Base-by-base conservation (phyloP, 2,888 invertebrate species). In the Quadroppia sp. region DNA sequence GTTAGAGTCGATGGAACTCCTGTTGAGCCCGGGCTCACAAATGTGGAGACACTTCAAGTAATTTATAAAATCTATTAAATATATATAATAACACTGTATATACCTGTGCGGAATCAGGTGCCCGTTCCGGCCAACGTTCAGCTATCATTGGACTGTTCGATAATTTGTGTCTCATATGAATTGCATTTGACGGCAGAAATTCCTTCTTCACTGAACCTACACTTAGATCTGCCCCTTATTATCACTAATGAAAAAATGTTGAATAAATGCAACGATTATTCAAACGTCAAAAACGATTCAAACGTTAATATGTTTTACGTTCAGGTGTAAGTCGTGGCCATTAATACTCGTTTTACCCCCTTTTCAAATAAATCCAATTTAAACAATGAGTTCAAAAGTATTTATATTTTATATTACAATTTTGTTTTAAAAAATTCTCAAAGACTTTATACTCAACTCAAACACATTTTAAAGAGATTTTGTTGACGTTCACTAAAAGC, bases 61-160 rank as follows among this genome's bases (percentile, higher is more conserved):
- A 15, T 53, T 7, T 23, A 20, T 6, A 53, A 20, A 20, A 23
- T 53, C 30, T 20, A 50, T 50, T 6, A 20, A 50, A 50, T 7
- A 23, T 53, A 3, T 53, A 20, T 53, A 20, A 15, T 17, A 45
- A 15, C 15, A 45, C 45, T 45, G 45, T 3, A 61, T n/a, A n/a
- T n/a, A n/a, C n/a, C n/a, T n/a, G n/a, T n/a, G n/a, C n/a, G n/a
- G n/a, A n/a, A 17, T n/a, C 67, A 67, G 67, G 67, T 67, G 15
- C 67, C 67, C 11, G 20, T 67, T 67, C 67, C 67, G 17, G 67
- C 67, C 1, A 67, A 67, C 20, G n/a, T 67, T 23, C 36, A 36
- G 25, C 40, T 67, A 1, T 42, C 67, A 40, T 11, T 67, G 2
- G 67, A 67, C 9, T 40, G 67, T 67, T 42, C 67, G 6, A 67